Evolutionary conservation across 2,797 vertebrate genomes (phyloP).

Genomic region (Molossus molossus): DNA sequence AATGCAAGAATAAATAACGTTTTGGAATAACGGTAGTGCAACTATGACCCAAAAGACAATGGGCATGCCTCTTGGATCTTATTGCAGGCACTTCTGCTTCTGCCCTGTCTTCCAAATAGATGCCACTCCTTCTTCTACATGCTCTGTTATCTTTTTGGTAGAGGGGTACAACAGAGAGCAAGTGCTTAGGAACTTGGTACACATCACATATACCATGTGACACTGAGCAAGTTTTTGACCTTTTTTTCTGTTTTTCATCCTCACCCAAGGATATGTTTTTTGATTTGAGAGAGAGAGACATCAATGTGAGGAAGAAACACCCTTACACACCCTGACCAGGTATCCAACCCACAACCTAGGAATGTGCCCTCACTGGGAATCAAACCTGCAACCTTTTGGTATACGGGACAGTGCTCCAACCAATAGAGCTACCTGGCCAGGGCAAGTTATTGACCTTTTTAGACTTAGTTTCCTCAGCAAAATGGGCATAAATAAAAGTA

Average conservation of each 20-base stretch:
- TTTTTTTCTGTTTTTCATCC: background rate
- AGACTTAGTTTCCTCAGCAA: constrained; percentile 39
- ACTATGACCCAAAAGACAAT: background rate
- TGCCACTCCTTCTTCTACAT: background rate
- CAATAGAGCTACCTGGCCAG: background rate
- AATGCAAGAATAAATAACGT: constrained; percentile 8
- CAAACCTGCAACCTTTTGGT: background rate
- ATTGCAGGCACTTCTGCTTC: background rate
- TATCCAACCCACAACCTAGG: background rate
- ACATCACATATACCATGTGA: background rate
- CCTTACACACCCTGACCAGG: background rate
- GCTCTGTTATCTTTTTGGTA: background rate
- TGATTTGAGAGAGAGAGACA: too few relatives aligned
- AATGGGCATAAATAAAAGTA: background rate
- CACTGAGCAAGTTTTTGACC: background rate
- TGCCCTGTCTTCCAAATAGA: background rate
- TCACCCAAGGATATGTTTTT: background rate
- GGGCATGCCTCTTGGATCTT: background rate
- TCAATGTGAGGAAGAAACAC: too few relatives aligned
- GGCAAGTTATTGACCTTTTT: background rate
- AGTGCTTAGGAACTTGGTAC: background rate
- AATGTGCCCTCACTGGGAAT: background rate
- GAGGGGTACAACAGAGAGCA: background rate
- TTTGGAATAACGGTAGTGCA: background rate
- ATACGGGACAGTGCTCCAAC: background rate